Evolutionary conservation across 2,888 invertebrate species (phyloP).

Genomic region (Tyria jacobaeae): DNA sequence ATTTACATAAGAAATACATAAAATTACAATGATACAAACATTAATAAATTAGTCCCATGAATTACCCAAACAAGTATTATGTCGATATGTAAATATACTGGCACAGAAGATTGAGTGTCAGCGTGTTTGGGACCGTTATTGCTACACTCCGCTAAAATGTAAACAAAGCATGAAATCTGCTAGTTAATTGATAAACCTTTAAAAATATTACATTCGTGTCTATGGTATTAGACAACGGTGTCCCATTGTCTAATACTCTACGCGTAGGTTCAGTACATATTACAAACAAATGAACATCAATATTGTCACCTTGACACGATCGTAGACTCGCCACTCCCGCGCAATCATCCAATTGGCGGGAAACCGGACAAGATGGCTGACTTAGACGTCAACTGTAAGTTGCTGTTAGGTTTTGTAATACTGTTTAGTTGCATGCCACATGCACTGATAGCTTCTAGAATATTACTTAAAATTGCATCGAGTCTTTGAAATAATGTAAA

Average conservation of each 20-base stretch:
- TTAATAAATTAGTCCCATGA: no score
- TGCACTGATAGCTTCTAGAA: conserved; percentile 27
- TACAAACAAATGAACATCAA: conserved; percentile 41
- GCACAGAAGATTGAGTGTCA: no score
- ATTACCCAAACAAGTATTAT: no score
- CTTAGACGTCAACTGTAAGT: conserved; percentile 39
- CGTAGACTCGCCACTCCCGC: conserved; percentile 60
- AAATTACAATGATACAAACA: no score
- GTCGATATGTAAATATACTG: no score
- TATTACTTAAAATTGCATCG: neutral
- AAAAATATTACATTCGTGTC: neutral
- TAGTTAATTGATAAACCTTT: neutral
- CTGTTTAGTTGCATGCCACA: conserved; percentile 32
- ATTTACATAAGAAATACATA: no score
- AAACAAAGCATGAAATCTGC: neutral
- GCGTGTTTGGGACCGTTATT: no score
- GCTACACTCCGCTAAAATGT: no score
- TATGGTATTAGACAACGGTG: no score
- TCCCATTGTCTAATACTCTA: neutral
- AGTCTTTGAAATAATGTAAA: neutral
- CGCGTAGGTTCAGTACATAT: conserved; percentile 30
- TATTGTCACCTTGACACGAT: conserved; percentile 74
- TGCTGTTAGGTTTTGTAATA: conserved; percentile 37
- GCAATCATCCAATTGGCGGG: conserved; percentile 81
- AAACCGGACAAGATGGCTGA: conserved; percentile 74